Base-by-base conservation (phyloP, 2,888 invertebrate genomes). In the Blastobasis lacticolella region DNA sequence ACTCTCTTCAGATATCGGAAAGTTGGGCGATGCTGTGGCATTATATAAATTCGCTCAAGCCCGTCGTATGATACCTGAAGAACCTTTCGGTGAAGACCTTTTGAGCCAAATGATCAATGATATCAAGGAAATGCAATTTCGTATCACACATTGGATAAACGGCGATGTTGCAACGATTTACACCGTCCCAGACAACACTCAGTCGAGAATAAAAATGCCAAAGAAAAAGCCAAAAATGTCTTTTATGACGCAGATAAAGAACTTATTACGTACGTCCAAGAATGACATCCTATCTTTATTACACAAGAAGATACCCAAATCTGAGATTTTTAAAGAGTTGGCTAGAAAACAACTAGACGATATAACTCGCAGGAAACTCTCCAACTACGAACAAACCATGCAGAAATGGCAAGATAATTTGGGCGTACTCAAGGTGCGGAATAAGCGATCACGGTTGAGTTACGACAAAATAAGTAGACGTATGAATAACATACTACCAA, bases 401-500 rank as follows among this genome's bases (percentile, higher is more conserved):
- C 63, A 57, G 5, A 75, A 61, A 54, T 82, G 83, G 83, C 79
- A 82, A 55, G 62, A 65, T 0, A 68, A 70, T 51, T 63, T 81
- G 9, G 70, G 73, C 10, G 53, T 73, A 4, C 42, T 42, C 42
- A 42, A 42, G 1, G 61, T 60, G 10, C 65, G 68, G 51, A 58
- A 55, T 1, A 81, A 74, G 57, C 67, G 85, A 45, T 69, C 72
- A 0, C 3, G 61, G 4, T 45, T 53, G n/a, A 54, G 52, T 9
- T 61, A 64, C 10, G 57, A 64, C 2, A 61, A 54, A 5, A 53
- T 62, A 8, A 10, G 10, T 42, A 57, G 62, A 10, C 66, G 72
- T n/a, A 73, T 81, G 7, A 80, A 77, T 47, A 77, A 72, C 54
- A 81, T 83, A 5, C 67, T 83, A 57, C 83, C 84, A 3, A 67